phyloP scores from a whole-genome alignment of 2,888 invertebrate genomes.

The Eristalinus sepulchralis region DNA sequence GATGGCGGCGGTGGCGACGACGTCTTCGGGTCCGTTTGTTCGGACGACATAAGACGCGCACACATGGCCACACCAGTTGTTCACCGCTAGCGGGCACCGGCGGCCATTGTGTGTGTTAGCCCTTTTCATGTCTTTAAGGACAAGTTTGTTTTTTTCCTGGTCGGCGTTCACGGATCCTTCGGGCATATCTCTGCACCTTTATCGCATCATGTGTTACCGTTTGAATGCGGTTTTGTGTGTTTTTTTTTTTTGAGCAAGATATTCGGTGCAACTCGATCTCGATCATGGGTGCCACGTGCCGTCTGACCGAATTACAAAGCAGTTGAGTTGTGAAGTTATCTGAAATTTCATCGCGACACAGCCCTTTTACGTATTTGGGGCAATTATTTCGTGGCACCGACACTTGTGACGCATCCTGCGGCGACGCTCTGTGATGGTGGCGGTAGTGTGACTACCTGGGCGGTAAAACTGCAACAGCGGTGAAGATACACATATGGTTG shows the following conservation, averaged over 20 bases:
- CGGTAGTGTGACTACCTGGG: conserved; percentile 48
- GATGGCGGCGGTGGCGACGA: not conserved
- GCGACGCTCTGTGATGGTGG: not conserved
- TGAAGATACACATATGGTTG: conserved; percentile 47
- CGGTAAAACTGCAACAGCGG: conserved; percentile 38
- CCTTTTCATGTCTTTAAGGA: conserved; percentile 20
- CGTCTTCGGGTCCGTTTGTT: conserved; percentile 30
- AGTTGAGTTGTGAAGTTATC: conserved; percentile 66
- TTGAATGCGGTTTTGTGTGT: conserved; percentile 55
- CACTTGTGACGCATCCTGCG: conserved; percentile 49
- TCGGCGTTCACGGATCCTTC: conserved; percentile 19
- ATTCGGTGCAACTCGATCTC: conserved; percentile 58
- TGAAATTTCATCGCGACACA: conserved; percentile 60
- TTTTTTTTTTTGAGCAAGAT: not conserved
- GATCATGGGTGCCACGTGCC: conserved; percentile 69
- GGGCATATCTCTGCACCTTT: conserved; percentile 58
- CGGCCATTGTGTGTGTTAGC: conserved; percentile 47
- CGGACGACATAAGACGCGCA: conserved; percentile 1
- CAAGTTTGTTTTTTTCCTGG: conserved; percentile 18
- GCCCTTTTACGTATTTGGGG: conserved; percentile 55
- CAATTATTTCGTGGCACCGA: conserved; percentile 56
- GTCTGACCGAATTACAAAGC: conserved; percentile 70
- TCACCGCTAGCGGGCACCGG: not conserved
- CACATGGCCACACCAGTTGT: conserved; percentile 67
- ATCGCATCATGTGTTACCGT: conserved; percentile 71